Percentiles rank a stretch among this genome's conserved stretches.
Conservation (phyloP, 2,113 vertebrate genomes). For the Chionodraco myersi region DNA sequence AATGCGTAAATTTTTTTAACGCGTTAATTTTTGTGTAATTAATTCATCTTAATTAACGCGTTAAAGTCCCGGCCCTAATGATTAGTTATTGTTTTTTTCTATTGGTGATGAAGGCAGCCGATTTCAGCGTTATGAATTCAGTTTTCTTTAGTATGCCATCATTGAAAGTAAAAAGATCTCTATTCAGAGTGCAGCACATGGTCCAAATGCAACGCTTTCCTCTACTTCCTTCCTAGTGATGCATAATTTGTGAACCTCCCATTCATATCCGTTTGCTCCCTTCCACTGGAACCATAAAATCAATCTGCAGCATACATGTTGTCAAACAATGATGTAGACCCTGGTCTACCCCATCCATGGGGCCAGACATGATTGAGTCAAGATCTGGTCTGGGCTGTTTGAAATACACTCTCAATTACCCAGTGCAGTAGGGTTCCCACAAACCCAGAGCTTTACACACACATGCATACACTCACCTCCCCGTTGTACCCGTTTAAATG, state of each 20-base stretch:
- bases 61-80: background rate
- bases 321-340: conserved; percentile 70
- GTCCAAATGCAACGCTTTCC: conserved; percentile 50
- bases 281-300: conserved; percentile 63
- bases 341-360: conserved; percentile 59
- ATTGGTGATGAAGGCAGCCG: conserved; percentile 42
- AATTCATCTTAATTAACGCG: too few species aligned
- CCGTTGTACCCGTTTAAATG: conserved; percentile 70
- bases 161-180: background rate
- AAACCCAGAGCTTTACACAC: conserved; percentile 47
- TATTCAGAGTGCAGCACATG: conserved; percentile 39
- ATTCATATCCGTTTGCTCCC: conserved; percentile 58
- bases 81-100: conserved; percentile 44
- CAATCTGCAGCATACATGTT: conserved; percentile 60
- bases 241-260: conserved; percentile 42
- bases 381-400: conserved; percentile 72
- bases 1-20: too few species aligned
- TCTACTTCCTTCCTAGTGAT: conserved; percentile 44
- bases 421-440: conserved; percentile 32
- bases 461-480: conserved; percentile 61
- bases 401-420: conserved; percentile 76
- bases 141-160: too few species aligned
- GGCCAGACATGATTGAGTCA: conserved; percentile 71
- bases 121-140: background rate
- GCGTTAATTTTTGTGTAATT: too few species aligned